phyloP scores from a whole-genome alignment of 2,888 invertebrate species.

The Drosophila nigritarsus region DNA sequence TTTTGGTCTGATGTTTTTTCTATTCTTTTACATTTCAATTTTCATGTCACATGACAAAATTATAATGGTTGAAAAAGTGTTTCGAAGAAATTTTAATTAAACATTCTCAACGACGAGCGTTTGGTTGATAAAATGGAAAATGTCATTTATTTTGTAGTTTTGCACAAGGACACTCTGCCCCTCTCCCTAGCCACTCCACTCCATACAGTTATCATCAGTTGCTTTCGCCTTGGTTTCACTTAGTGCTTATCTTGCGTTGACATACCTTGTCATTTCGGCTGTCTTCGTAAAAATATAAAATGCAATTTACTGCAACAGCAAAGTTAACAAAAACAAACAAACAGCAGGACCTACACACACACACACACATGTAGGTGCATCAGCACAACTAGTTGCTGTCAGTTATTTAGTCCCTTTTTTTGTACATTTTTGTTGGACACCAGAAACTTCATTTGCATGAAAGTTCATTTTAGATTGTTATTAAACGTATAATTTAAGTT shows the following conservation, averaged over 20 bases:
- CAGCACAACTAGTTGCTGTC: conserved; percentile 15
- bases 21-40: conserved; percentile 39
- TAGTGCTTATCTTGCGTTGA: conserved; percentile 73
- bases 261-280: conserved; percentile 76
- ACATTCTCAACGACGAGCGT: conserved; percentile 41
- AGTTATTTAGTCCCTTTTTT: conserved; percentile 31
- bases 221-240: conserved; percentile 35
- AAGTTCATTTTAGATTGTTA: conserved; percentile 24
- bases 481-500: conserved; percentile 17
- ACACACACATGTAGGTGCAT: conserved; percentile 7
- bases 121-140: conserved; percentile 24
- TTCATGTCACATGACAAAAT: conserved; percentile 35
- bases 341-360: neutral
- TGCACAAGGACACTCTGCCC: conserved; percentile 37
- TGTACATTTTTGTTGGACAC: conserved; percentile 22
- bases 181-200: neutral
- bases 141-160: conserved; percentile 64
- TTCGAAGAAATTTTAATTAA: conserved; percentile 63
- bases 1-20: conserved; percentile 5
- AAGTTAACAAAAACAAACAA: conserved; percentile 26
- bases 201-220: conserved; percentile 19
- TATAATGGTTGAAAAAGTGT: conserved; percentile 30
- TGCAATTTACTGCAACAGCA: conserved; percentile 65
- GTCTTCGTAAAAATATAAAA: conserved; percentile 75
- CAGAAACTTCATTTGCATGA: conserved; percentile 43